These are phyloP conservation scores for Paramuricea clavata DNA, from an alignment of 92 coral and sea anemone species.

Conservation along the genomic window DNA sequence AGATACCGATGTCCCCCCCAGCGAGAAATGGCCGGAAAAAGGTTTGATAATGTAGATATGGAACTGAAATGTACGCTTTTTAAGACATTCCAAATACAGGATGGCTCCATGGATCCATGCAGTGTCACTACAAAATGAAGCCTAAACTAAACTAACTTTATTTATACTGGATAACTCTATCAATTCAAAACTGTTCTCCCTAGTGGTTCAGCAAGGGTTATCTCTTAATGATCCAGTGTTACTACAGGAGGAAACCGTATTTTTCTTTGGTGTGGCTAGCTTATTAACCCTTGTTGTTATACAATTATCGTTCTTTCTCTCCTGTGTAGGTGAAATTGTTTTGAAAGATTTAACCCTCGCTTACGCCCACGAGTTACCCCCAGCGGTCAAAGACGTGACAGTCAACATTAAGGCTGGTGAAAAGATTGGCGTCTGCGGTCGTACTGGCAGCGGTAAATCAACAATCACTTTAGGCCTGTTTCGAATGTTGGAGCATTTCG, in stretches of 20 bases:
- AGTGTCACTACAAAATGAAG: too few relatives aligned
- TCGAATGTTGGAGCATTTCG: constrained; percentile 47
- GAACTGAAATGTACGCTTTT: not conserved
- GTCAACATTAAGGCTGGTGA: constrained; percentile 49
- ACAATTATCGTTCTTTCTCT: not conserved
- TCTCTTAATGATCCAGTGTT: too few relatives aligned
- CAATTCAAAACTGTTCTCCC: too few relatives aligned
- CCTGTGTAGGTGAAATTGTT: not conserved
- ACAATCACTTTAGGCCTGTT: constrained; percentile 43
- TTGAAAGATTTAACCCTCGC: constrained; percentile 40
- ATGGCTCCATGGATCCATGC: too few relatives aligned
- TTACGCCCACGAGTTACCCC: constrained; percentile 42
- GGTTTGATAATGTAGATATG: not conserved
- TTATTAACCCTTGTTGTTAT: too few relatives aligned
- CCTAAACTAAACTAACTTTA: too few relatives aligned
- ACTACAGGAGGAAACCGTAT: too few relatives aligned
- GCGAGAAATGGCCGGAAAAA: constrained; percentile 41
- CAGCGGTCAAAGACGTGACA: constrained; percentile 38
- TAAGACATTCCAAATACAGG: too few relatives aligned
- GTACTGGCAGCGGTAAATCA: constrained; percentile 54
- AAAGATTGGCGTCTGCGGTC: constrained; percentile 52
- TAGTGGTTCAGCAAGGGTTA: too few relatives aligned
- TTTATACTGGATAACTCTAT: too few relatives aligned
- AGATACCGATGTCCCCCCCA: constrained; percentile 24
- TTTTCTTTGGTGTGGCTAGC: too few relatives aligned